Percentiles rank a stretch among this genome's conserved stretches.
Conservation (phyloP, 2,113 vertebrate genomes). For the Psilopsiagon aymara region DNA sequence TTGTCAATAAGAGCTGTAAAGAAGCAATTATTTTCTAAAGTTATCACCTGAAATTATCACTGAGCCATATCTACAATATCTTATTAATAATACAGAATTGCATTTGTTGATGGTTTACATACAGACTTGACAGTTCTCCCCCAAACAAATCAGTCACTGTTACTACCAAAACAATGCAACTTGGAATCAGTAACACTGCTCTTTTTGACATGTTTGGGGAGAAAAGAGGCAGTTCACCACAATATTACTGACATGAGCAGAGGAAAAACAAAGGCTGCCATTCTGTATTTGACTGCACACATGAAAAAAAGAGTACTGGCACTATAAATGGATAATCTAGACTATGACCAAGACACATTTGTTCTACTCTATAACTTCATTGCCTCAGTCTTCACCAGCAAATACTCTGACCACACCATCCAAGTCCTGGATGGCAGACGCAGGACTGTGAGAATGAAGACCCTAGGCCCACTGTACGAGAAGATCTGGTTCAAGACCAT, state of each 20-base stretch:
- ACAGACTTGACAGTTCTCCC: not conserved
- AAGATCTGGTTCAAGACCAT: no score
- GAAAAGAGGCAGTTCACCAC: not conserved
- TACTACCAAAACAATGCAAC: not conserved
- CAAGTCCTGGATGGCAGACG: no score
- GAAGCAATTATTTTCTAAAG: not conserved
- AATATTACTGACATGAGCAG: not conserved
- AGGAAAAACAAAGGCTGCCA: not conserved
- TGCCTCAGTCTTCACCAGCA: no score
- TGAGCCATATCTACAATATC: not conserved
- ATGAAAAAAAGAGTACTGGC: not conserved
- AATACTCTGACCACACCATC: no score
- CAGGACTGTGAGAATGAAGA: no score
- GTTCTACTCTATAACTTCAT: not conserved
- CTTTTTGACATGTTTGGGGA: not conserved
- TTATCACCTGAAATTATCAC: not conserved
- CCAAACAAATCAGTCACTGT: not conserved
- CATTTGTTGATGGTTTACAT: constrained; percentile 27
- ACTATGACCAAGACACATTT: not conserved
- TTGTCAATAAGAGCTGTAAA: not conserved
- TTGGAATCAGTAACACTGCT: not conserved
- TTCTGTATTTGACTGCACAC: not conserved
- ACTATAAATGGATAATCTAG: not conserved
- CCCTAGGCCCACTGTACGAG: no score
- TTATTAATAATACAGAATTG: constrained; percentile 33